Evolutionary conservation across 2,888 invertebrate species (phyloP), one percentile per base, ranked within the genome.

Genomic region (Drosophila kokeensis): DNA sequence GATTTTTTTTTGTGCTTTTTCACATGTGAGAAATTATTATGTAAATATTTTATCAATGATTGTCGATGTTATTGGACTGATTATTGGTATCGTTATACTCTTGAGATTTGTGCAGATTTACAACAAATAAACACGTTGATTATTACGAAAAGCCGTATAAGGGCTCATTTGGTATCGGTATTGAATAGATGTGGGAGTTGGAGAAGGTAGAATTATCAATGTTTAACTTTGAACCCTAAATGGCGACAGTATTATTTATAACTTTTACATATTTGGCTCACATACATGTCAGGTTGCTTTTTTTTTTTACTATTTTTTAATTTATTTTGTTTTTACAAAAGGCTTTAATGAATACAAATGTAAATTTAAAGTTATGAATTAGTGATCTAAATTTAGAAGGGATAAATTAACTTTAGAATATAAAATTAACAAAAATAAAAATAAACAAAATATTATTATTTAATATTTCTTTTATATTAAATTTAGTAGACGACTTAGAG

Each of bases 1-100:
- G n/a, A 15, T 24, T 45, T 45, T 30, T 4, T 30, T 48, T 13
- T 40, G 18, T 30, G n/a, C 36, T 18, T 52, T 27, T 34, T 67
- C 36, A 65, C 21, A 76, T 67, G 82, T 87, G 82, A 60, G 45
- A 78, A 83, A 77, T 74, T 80, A 59, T 67, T 76, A 72, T 75
- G 76, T 55, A 82, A 84, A 87, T 82, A 76, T 76, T 80, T 79
- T 80, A 70, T 64, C 67, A 79, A 63, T 36, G 50, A 53, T 62
- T 64, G 53, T 48, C 30, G 45, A 18, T 73, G 49, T 68, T 72
- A 50, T 53, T 70, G 69, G 42, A 54, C 27, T 27, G 61, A 50
- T 73, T 62, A 54, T 71, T 64, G 48, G 34, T 48, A 65, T 72
- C 34, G 67, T 71, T 68, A 65, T 48, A 11, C 34, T n/a, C 55